A percentile compares a stretch with the other conserved stretches of the same genome.
phyloP scores from a whole-genome alignment of 2,888 invertebrate genomes.

The Steinernema carpocapsae region DNA sequence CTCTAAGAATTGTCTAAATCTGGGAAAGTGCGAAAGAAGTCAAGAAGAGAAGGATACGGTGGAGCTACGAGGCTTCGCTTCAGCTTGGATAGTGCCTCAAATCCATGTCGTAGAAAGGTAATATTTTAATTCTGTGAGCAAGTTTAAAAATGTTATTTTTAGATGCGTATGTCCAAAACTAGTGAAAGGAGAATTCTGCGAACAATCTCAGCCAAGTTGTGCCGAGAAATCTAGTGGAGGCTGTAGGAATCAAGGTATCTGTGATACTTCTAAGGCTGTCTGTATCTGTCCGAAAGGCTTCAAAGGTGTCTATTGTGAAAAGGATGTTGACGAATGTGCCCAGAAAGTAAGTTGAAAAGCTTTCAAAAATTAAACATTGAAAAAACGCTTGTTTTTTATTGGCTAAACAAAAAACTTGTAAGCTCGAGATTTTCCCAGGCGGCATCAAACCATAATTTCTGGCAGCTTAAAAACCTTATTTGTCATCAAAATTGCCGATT shows the following conservation, averaged over 20 bases:
- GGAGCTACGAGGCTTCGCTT: constrained; percentile 5
- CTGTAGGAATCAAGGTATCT: constrained; percentile 16
- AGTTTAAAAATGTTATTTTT: neutral
- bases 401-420: no score
- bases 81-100: neutral
- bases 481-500: no score
- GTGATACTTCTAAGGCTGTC: neutral
- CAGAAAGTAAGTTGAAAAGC: neutral
- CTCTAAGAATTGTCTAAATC: constrained; percentile 20
- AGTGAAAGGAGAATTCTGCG: constrained; percentile 22
- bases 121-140: neutral
- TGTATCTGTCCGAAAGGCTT: constrained; percentile 19
- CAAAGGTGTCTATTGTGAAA: constrained; percentile 13
- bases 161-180: constrained; percentile 27
- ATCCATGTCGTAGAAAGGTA: constrained; percentile 12
- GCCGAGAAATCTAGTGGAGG: neutral
- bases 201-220: constrained; percentile 16
- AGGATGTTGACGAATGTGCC: constrained; percentile 18
- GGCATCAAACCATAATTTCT: neutral
- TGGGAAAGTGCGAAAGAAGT: constrained; percentile 3
- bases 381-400: no score
- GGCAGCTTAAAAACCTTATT: neutral
- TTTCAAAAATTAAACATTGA: neutral
- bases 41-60: neutral
- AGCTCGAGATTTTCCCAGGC: neutral